Base-by-base conservation (phyloP, 2,888 invertebrate genomes). In the Limenitis arthemis region DNA sequence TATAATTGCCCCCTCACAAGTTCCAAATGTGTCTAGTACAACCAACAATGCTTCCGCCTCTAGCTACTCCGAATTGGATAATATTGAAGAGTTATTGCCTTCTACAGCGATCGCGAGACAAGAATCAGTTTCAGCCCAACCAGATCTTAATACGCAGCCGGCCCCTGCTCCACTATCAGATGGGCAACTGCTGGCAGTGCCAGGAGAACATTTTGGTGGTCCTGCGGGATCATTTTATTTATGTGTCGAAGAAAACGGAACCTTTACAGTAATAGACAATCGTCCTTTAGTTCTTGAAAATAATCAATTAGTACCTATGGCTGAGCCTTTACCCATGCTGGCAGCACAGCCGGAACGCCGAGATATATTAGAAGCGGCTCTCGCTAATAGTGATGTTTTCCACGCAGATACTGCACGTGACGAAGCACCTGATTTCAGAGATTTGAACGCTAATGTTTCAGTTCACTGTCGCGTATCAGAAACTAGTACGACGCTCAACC, bases 301-400 rank as follows among this genome's bases (percentile, higher is more conserved):
- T 71, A 88, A 83, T 61, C 87, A 76, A 63, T 68, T 79, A 8
- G 84, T 87, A 28, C 87, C 87, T 7, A 82, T 86, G 85, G 66
- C 73, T 1, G 79, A 75, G 58, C 70, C 82, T 5, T 54, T 77
- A 53, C 73, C 73, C 8, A 64, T 68, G 31, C 62, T 71, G 36
- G 63, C 70, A 5, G 58, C 72, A 20, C 77, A 74, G 57, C 82
- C 79, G 4, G 82, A 82, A 61, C 90, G 90, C 61, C 89, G 91
- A 60, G 93, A 94, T 69, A 91, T 94, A 60, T 77, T 94, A 41
- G 92, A 93, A 11, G 93, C 91, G 8, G 93, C 93, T 11, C 77
- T 94, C 41, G 93, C 93, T 0, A 91, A 91, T 64, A 91, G 92
- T 20, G 93, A 93, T 69, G 90, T 91, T 41, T 92, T 93, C 66